Evolutionary conservation across 2,888 invertebrate genomes (phyloP), one percentile per base, ranked within the genome.

Genomic region (Branchipolynoe longqiensis): DNA sequence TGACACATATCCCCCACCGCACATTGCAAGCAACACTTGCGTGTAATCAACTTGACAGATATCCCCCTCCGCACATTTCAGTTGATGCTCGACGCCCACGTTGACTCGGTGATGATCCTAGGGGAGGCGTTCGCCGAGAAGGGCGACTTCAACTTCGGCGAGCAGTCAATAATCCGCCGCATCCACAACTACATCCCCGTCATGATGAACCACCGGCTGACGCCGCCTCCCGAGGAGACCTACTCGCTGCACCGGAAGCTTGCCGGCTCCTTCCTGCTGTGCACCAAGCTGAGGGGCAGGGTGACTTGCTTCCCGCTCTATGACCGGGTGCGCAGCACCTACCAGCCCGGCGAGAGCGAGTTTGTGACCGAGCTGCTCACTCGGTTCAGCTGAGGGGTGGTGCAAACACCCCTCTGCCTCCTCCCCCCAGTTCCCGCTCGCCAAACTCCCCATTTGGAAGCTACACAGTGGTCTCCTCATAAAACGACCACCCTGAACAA

Each of bases 171-270:
- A 0, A 96, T 97, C 1, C 94, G 95, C n/a, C 94, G 95, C 74
- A 96, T 99, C 87, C 97, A 98, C 89, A 90, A 90, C 3, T 94
- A 95, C n/a, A 97, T 99, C 0, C 99, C 99, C 0, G 97, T 98
- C 0, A 98, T 99, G 95, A 95, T 99, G 83, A 96, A 96, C 69
- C 98, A 99, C 92, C 95, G 99, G 33, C 95, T 99, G 0, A 98
- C 98, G 87, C 98, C 99, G 0, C 99, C 99, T 0, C 99, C 99
- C 0, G 99, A 99, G 94, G 99, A 99, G 94, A 97, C 98, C 89
- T 99, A 99, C 94, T 99, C 99, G 0, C 95, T 99, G 31, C 99
- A 99, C 93, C 95, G 99, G 86, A 99, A 99, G 94, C 95, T 99
- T 74, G 98, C 99, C 0, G 99, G 99, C 0, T 96, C 98, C 22